Conservation (phyloP, 2,797 vertebrate genomes). For the Alfaro cultratus region DNA sequence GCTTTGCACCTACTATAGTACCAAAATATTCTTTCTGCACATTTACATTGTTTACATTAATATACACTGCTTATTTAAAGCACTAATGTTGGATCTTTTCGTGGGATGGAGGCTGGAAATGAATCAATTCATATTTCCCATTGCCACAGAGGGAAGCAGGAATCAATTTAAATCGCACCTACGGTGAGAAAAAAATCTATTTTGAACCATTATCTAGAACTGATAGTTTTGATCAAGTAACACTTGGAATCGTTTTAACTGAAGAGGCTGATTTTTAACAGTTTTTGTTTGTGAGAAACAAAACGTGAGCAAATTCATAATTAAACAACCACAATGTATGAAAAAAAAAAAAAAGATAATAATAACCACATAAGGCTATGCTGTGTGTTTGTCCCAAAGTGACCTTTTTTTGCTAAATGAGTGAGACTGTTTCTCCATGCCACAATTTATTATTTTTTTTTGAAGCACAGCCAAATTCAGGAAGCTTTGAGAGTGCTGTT, state of each 20-base stretch:
- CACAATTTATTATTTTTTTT: not conserved
- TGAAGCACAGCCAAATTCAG: conserved; percentile 15
- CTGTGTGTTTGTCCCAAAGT: not conserved
- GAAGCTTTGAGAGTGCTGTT: conserved; percentile 12
- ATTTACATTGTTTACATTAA: not conserved
- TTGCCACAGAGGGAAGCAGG: not conserved
- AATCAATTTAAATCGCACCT: not conserved
- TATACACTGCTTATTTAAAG: not conserved
- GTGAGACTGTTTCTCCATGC: conserved; percentile 4
- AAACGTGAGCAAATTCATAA: not conserved
- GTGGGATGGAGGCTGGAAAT: not conserved
- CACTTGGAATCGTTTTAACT: not conserved
- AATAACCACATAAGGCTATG: not conserved
- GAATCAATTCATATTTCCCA: not conserved
- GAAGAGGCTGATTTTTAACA: not conserved
- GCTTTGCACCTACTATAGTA: not conserved
- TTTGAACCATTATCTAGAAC: not conserved
- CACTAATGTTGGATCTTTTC: not conserved
- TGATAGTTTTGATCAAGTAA: not conserved
- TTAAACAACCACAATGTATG: not conserved
- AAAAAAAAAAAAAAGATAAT: not conserved
- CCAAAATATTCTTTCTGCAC: not conserved
- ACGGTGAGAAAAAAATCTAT: not conserved
- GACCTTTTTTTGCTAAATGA: not conserved
- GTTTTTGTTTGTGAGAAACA: not conserved